Evolutionary conservation across 2,888 invertebrate species (phyloP).

Genomic region (Eucera pruinosa): DNA sequence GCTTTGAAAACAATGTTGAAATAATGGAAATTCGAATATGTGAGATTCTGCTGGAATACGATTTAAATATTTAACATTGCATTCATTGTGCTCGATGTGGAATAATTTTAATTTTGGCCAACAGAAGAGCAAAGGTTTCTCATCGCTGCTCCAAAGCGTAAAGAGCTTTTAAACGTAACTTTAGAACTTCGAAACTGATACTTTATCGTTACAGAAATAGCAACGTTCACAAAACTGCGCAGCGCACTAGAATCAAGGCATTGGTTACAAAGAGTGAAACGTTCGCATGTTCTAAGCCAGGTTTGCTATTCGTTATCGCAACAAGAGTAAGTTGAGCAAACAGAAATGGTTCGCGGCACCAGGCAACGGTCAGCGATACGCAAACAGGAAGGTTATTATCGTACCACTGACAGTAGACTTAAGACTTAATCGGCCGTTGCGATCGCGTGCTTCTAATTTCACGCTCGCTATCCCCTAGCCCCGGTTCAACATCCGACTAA

Average conservation of each 20-base stretch:
- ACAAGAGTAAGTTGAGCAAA: constrained; percentile 15
- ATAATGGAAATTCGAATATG: no score
- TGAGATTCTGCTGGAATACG: no score
- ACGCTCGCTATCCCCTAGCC: constrained; percentile 66
- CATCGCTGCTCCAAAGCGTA: no score
- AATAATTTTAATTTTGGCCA: no score
- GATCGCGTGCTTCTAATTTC: constrained; percentile 79
- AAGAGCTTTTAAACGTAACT: no score
- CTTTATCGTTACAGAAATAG: background rate
- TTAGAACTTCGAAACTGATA: background rate
- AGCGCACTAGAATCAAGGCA: background rate
- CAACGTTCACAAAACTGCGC: background rate
- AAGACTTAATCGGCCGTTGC: constrained; percentile 72
- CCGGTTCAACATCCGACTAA: constrained; percentile 66
- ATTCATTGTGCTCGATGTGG: no score
- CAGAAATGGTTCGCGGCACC: constrained; percentile 10
- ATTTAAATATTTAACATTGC: no score
- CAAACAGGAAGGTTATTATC: constrained; percentile 70
- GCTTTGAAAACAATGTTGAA: no score
- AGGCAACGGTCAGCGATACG: constrained; percentile 48
- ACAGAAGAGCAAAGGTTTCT: no score
- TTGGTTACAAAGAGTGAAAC: constrained; percentile 4
- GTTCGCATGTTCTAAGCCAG: constrained; percentile 10
- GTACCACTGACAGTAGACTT: constrained; percentile 67
- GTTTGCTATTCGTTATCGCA: constrained; percentile 13